Conservation (phyloP, 1,140 invertebrate species). For the Aphidius ervi region DNA sequence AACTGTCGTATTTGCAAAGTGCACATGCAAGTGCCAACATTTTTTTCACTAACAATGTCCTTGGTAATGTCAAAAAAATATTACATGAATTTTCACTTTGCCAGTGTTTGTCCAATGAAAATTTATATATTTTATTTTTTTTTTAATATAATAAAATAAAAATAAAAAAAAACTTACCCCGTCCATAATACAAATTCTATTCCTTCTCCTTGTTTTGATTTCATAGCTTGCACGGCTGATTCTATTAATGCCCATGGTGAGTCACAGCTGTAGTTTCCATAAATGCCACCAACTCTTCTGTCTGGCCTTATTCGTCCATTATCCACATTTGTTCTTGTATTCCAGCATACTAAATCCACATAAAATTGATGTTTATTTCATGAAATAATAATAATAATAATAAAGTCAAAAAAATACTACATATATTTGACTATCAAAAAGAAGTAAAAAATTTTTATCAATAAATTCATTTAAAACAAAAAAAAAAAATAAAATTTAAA, state of each 20-base stretch:
- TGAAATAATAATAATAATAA: not conserved
- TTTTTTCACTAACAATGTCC: not conserved
- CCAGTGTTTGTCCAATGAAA: not conserved
- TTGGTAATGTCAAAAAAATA: not conserved
- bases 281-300: slow-evolving; percentile 57
- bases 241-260: slow-evolving; percentile 80
- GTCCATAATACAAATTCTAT: slow-evolving; percentile 92
- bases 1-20: too few relatives aligned
- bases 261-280: slow-evolving; percentile 84
- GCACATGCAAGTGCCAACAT: too few relatives aligned
- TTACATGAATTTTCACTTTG: too few relatives aligned
- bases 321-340: slow-evolving; percentile 37
- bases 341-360: slow-evolving; percentile 50
- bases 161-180: slow-evolving; percentile 58
- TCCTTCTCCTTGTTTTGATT: slow-evolving; percentile 69
- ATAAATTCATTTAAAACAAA: too few relatives aligned
- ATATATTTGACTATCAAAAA: not conserved
- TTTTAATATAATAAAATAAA: not conserved
- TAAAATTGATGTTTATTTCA: not conserved
- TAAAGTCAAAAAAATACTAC: not conserved
- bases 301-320: slow-evolving; percentile 41
- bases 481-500: too few relatives aligned
- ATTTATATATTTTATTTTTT: too few relatives aligned
- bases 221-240: slow-evolving; percentile 80
- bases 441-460: not conserved